A percentile compares a stretch with the other conserved stretches of the same genome.
phyloP scores from a whole-genome alignment of 1,140 invertebrate species.

The Meloidogyne floridensis region DNA sequence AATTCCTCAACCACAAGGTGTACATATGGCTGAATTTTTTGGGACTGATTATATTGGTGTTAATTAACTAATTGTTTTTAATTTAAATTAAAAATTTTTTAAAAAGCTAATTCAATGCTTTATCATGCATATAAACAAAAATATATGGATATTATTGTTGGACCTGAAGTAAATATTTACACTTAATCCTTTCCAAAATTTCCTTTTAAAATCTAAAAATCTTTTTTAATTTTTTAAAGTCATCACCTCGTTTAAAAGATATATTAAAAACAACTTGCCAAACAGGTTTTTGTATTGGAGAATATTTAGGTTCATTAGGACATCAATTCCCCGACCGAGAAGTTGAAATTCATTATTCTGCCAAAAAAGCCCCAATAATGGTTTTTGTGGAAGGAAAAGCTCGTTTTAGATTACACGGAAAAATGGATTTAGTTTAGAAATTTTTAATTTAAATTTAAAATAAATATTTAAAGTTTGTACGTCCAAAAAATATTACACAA shows the following conservation, averaged over 20 bases:
- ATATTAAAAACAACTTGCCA: conserved; percentile 58
- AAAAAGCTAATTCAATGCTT: conserved; percentile 62
- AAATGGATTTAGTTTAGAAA: conserved; percentile 49
- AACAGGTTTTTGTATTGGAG: conserved; percentile 62
- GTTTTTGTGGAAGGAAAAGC: conserved; percentile 64
- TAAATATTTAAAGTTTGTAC: conserved; percentile 22
- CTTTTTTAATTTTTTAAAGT: conserved; percentile 22
- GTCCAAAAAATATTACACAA: conserved; percentile 34
- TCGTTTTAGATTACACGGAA: conserved; percentile 59
- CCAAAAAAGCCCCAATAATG: conserved; percentile 62
- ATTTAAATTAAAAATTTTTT: conserved; percentile 56
- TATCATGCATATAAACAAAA: conserved; percentile 63
- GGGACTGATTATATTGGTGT: conserved; percentile 35
- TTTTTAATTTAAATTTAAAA: background rate
- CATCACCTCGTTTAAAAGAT: conserved; percentile 55
- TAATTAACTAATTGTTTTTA: conserved; percentile 58
- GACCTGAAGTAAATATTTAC: conserved; percentile 49
- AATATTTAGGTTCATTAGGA: conserved; percentile 60
- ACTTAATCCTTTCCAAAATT: no score
- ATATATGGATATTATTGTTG: conserved; percentile 61
- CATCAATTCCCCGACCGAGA: conserved; percentile 60
- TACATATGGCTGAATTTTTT: conserved; percentile 19
- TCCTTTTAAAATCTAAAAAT: conserved; percentile 10
- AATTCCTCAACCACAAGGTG: conserved; percentile 61
- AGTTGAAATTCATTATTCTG: conserved; percentile 63